Evolutionary conservation across 2,797 vertebrate genomes (phyloP), one percentile per base, ranked within the genome.

Genomic region (Coregonus suidteri): DNA sequence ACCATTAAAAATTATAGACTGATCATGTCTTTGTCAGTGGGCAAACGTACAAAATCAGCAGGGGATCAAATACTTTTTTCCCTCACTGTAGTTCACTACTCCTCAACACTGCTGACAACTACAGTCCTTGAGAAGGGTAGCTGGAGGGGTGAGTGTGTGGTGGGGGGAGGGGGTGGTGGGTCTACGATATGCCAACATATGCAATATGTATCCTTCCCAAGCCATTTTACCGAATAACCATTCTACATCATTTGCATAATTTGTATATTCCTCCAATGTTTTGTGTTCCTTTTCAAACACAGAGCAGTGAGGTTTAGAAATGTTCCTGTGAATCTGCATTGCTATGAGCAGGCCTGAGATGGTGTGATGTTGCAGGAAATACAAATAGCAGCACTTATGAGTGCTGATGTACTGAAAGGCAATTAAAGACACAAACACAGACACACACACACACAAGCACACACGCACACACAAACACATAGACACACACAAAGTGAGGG

Each of bases 401-500:
- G 86, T 53, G 74, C 73, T 41, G 62, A 62, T 73, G 16, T 25
- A 34, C 77, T 77, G 35, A 81, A 78, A 20, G 7, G 34, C 14
- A 64, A 6, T 1, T 1, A 62, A 35, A 30, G 18, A 66, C 30
- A 31, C 64, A 71, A 15, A 34, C 75, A 71, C 34, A 53, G 6
- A 59, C 20, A 75, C 14, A 82, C 51, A 41, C 64, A 81, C 76
- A 47, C 82, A 69, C 67, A 79, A 34, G 82, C 72, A 77, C 75
- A 77, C 75, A 13, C 35, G 25, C 82, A 69, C 67, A 79, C 67
- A 83, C 72, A 77, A 74, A 77, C 75, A 13, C 35, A 1, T 13
- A 71, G 70, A 76, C 81, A 84, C 80, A 80, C 59, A 78, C 82
- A 82, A 85, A 83, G 81, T 77, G 85, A 92, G 91, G 90, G 85